Evolutionary conservation across 2,888 invertebrate species (phyloP).

Genomic region (Spisula solida): DNA sequence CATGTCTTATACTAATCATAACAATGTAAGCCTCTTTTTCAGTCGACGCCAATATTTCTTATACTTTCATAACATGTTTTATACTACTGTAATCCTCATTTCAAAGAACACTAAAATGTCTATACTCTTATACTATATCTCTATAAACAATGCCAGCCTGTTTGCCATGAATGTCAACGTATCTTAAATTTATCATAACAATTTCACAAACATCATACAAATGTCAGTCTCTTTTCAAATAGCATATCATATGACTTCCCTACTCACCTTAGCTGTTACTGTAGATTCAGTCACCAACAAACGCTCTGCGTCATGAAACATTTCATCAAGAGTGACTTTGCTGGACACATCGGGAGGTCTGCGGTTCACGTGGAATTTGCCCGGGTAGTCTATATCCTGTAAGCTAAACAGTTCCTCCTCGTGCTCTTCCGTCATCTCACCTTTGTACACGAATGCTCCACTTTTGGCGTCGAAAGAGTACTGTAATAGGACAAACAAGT

Average conservation of each 20-base stretch:
- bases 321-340: slow-evolving; percentile 48
- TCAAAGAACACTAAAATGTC: too few relatives aligned
- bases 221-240: too few relatives aligned
- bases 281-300: slow-evolving; percentile 21
- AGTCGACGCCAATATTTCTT: too few relatives aligned
- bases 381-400: slow-evolving; percentile 62
- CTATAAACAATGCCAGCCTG: too few relatives aligned
- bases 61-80: too few relatives aligned
- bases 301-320: slow-evolving; percentile 53
- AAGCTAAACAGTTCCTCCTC: slow-evolving; percentile 66
- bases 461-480: slow-evolving; percentile 64
- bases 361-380: slow-evolving; percentile 63
- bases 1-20: neutral
- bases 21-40: too few relatives aligned
- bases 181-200: too few relatives aligned
- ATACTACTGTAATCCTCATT: too few relatives aligned
- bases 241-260: too few relatives aligned
- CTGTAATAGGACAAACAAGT: slow-evolving; percentile 46
- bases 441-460: slow-evolving; percentile 65
- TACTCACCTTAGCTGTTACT: neutral
- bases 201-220: too few relatives aligned
- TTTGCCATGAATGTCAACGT: too few relatives aligned
- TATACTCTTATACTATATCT: too few relatives aligned
- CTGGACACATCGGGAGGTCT: slow-evolving; percentile 54
- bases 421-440: slow-evolving; percentile 30